A percentile compares a stretch with the other conserved stretches of the same genome.
Conservation (phyloP, 1,140 invertebrate genomes). For the Drosophila kikkawai region DNA sequence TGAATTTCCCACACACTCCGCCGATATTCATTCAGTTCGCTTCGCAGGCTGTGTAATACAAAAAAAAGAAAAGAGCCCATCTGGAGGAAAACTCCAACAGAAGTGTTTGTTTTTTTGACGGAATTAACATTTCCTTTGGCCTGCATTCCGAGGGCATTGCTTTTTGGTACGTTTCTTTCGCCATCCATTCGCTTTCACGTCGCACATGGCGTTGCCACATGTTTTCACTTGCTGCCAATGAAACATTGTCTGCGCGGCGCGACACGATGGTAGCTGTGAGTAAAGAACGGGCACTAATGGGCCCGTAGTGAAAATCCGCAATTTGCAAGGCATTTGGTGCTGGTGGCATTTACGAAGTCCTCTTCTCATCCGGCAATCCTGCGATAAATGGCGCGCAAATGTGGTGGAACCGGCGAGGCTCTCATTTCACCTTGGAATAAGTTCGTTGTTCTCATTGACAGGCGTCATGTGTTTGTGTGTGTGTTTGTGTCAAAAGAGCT, state of each 20-base stretch:
- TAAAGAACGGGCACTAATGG: background rate
- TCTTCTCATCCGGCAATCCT: slow-evolving; percentile 47
- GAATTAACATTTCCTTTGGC: slow-evolving; percentile 36
- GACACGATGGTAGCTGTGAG: background rate
- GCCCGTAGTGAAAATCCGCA: background rate
- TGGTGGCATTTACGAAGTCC: slow-evolving; percentile 15
- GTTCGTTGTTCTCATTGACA: slow-evolving; percentile 78
- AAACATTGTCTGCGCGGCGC: slow-evolving; percentile 19
- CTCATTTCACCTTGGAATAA: slow-evolving; percentile 63
- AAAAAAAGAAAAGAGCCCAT: background rate
- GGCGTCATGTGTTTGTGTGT: slow-evolving; percentile 45
- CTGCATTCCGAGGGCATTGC: slow-evolving; percentile 64
- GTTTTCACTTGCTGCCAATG: slow-evolving; percentile 33
- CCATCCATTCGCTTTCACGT: slow-evolving; percentile 70
- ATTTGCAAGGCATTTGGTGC: background rate
- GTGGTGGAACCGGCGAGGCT: slow-evolving; percentile 71
- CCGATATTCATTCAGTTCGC: slow-evolving; percentile 70
- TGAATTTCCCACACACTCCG: slow-evolving; percentile 69
- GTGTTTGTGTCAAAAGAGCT: slow-evolving; percentile 54
- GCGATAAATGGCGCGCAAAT: slow-evolving; percentile 72
- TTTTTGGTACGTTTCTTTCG: slow-evolving; percentile 64
- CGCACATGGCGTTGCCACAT: slow-evolving; percentile 72
- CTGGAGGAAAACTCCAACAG: slow-evolving; percentile 1
- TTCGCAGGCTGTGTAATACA: slow-evolving; percentile 12
- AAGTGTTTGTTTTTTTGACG: slow-evolving; percentile 29